Percentiles rank a stretch among this genome's conserved stretches.
These are phyloP conservation scores for Pandemis corylana DNA, from an alignment of 2,888 invertebrate genomes.

Conservation along the genomic window DNA sequence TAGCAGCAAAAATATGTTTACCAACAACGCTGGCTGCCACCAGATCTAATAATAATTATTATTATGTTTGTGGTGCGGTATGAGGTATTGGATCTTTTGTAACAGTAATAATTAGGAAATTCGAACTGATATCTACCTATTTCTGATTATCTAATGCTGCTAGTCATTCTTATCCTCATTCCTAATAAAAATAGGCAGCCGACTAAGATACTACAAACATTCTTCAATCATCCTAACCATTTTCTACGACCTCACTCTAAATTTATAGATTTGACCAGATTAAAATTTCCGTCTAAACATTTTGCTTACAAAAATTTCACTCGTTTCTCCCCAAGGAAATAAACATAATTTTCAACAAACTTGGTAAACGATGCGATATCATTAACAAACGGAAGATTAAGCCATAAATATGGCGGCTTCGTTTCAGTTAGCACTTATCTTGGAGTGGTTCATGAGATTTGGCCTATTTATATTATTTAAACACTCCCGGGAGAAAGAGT, in stretches of 20 bases:
- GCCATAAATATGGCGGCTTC: conserved; percentile 53
- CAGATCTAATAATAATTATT: no score
- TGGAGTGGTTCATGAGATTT: conserved; percentile 45
- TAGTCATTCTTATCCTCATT: neutral
- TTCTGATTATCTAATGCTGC: no score
- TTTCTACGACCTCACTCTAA: neutral
- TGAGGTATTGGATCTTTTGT: no score
- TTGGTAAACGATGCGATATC: conserved; percentile 63
- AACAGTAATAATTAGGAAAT: no score
- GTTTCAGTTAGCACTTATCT: conserved; percentile 48
- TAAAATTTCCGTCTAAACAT: conserved; percentile 31
- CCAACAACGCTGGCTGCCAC: no score
- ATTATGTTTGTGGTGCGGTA: no score
- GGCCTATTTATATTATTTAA: conserved; percentile 42
- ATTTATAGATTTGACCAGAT: conserved; percentile 21
- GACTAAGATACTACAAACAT: neutral
- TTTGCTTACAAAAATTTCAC: conserved; percentile 28
- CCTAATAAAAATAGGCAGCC: neutral
- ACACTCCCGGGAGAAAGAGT: conserved; percentile 39
- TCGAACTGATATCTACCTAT: no score
- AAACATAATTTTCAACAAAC: conserved; percentile 61
- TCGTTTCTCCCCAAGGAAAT: conserved; percentile 44
- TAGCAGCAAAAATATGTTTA: no score
- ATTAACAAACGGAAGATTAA: conserved; percentile 57
- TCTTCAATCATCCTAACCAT: neutral